Base-by-base conservation (phyloP, 64 coral and sea anemone species). In the Montipora cactus region DNA sequence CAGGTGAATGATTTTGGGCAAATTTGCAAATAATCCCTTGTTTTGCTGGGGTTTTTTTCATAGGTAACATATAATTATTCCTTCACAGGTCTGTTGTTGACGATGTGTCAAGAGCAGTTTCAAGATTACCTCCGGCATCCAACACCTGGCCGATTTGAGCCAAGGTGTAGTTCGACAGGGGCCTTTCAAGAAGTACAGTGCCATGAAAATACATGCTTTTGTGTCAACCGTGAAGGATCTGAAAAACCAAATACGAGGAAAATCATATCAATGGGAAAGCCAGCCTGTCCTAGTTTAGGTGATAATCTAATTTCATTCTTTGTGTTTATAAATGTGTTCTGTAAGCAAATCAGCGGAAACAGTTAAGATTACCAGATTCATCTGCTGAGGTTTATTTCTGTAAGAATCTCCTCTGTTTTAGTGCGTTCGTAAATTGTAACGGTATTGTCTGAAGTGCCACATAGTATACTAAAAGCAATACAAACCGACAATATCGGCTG, bases 41-140 rank as follows among this genome's bases (percentile, higher is more conserved):
- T 37, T 37, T 37, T 37, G 37, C 37, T 37, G 37, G 37, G 37
- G 37, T 3, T 5, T 22, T 75, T 22, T 28, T 28, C 53, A 8
- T 44, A 10, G 28, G 13, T 46, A 46, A 45, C 75, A 45, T 47
- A 45, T 77, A 11, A 77, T 49, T 46, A 2, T 70, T 19, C 77
- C 0, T 57, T 75, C 74, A 4, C 82, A 97, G 96, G 74, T 49
- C 64, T 19, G 13, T 74, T 78, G 19, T 73, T 93, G 46, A 95
- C 96, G 6, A 18, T 94, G 12, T 97, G 96, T 70, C 89, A 97
- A 84, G 88, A 74, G 19, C 93, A 97, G 10, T 87, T 95, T 9
- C 93, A 92, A n/a, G 71, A 87, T 12, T 91, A 81, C 48, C 78
- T 91, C 49, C 51, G 89, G 19, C 55, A 90, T 44, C 87, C 94